Percentiles rank a stretch among this genome's conserved stretches.
phyloP scores from a whole-genome alignment of 2,888 invertebrate genomes.

The Congeria kusceri region DNA sequence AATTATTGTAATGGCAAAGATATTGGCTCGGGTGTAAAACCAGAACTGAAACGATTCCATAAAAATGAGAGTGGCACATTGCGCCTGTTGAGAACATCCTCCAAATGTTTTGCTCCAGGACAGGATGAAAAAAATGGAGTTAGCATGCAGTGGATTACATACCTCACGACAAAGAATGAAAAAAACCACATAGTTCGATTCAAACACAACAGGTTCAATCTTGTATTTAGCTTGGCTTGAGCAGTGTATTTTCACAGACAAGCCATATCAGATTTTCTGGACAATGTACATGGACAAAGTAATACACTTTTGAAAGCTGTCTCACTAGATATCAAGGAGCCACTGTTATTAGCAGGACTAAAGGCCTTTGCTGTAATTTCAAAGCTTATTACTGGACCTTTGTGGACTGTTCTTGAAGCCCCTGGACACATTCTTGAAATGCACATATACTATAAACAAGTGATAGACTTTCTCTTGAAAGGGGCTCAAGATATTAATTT shows the following conservation, averaged over 20 bases:
- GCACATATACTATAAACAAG: slow-evolving; percentile 18
- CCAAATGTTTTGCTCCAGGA: slow-evolving; percentile 47
- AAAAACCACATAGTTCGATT: slow-evolving; percentile 23
- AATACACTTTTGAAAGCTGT: slow-evolving; percentile 30
- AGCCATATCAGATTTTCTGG: slow-evolving; percentile 25
- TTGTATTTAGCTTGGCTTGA: slow-evolving; percentile 17
- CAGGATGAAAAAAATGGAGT: slow-evolving; percentile 55
- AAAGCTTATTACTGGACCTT: slow-evolving; percentile 23
- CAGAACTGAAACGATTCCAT: slow-evolving; percentile 50
- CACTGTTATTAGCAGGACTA: slow-evolving; percentile 25
- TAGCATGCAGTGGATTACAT: slow-evolving; percentile 46
- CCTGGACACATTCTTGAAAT: slow-evolving; percentile 32
- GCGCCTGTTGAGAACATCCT: slow-evolving; percentile 46
- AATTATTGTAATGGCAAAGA: slow-evolving; percentile 37
- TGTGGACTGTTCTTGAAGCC: slow-evolving; percentile 34
- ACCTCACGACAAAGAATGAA: slow-evolving; percentile 20
- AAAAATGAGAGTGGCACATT: slow-evolving; percentile 52
- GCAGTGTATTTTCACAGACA: slow-evolving; percentile 19
- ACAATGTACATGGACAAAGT: slow-evolving; percentile 24
- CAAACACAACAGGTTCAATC: slow-evolving; percentile 32
- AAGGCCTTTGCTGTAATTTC: slow-evolving; percentile 30
- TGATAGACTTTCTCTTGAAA: slow-evolving; percentile 13
- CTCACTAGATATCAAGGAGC: slow-evolving; percentile 30
- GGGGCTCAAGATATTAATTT: slow-evolving; percentile 4
- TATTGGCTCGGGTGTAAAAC: slow-evolving; percentile 33